Percentiles rank a stretch among this genome's conserved stretches.
Conservation (phyloP, 2,888 invertebrate species). For the Netelia fuscicornis region DNA sequence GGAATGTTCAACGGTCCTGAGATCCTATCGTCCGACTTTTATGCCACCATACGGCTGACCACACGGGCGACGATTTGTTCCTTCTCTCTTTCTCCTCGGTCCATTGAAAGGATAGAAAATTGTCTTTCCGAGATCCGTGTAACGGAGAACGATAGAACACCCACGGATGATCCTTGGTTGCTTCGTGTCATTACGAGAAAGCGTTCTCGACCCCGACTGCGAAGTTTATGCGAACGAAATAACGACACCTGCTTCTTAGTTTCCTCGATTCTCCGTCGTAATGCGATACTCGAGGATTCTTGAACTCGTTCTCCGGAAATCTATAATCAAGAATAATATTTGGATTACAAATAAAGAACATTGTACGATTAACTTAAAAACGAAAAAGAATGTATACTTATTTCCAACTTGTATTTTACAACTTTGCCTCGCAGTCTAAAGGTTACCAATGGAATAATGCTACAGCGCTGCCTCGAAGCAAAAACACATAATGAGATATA, state of each 20-base stretch:
- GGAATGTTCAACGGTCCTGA: slow-evolving; percentile 73
- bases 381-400: not conserved
- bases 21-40: slow-evolving; percentile 78
- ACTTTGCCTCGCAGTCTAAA: slow-evolving; percentile 18
- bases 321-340: not conserved
- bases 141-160: not conserved
- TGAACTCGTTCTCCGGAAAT: not conserved
- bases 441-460: slow-evolving; percentile 59
- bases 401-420: slow-evolving; percentile 3
- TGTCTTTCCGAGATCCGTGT: not conserved
- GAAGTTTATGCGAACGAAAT: slow-evolving; percentile 67
- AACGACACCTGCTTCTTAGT: slow-evolving; percentile 61
- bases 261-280: slow-evolving; percentile 15
- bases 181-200: slow-evolving; percentile 13
- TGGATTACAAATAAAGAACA: not conserved
- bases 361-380: not conserved
- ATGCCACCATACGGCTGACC: slow-evolving; percentile 77
- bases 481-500: slow-evolving; percentile 74
- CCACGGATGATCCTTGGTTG: not conserved
- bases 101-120: slow-evolving; percentile 38
- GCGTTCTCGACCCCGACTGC: slow-evolving; percentile 29
- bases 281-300: slow-evolving; percentile 20
- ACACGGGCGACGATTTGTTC: slow-evolving; percentile 51
- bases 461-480: slow-evolving; percentile 47
- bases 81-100: not conserved